phyloP scores from a whole-genome alignment of 2,888 invertebrate species.

The Epinotia nisella region DNA sequence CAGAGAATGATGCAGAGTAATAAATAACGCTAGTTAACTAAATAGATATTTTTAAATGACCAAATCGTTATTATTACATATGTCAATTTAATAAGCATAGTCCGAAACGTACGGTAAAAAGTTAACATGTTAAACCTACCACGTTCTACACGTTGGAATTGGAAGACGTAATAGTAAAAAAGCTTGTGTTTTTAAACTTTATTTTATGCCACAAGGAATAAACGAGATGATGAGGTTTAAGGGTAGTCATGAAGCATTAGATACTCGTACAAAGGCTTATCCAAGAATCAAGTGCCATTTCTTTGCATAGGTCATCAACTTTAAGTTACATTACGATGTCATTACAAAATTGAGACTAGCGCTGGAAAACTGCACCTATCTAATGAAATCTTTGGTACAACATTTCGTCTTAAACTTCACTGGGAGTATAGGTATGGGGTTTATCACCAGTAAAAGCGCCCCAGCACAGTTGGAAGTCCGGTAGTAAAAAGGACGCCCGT shows the following conservation, averaged over 20 bases:
- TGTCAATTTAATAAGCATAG: not conserved
- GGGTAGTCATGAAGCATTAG: no score
- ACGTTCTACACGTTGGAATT: not conserved
- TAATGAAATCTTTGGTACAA: not conserved
- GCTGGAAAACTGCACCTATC: not conserved
- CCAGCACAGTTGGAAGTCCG: constrained; percentile 10
- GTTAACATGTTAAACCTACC: not conserved
- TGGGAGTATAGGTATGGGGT: not conserved
- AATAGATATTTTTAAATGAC: no score
- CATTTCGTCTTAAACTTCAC: not conserved
- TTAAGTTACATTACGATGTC: no score
- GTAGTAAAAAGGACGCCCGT: constrained; percentile 46
- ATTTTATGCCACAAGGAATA: not conserved
- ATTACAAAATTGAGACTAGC: no score
- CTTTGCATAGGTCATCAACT: no score
- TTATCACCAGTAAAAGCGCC: not conserved
- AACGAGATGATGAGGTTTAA: no score
- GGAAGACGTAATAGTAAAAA: not conserved
- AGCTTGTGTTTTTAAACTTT: not conserved
- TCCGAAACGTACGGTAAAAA: not conserved
- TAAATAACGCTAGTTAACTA: not conserved
- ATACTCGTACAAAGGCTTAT: no score
- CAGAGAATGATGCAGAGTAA: not conserved
- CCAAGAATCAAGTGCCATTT: no score
- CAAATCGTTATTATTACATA: no score